Percentiles rank a stretch among this genome's conserved stretches.
Conservation (phyloP, 2,797 vertebrate species). For the Hippopotamyrus pictus region DNA sequence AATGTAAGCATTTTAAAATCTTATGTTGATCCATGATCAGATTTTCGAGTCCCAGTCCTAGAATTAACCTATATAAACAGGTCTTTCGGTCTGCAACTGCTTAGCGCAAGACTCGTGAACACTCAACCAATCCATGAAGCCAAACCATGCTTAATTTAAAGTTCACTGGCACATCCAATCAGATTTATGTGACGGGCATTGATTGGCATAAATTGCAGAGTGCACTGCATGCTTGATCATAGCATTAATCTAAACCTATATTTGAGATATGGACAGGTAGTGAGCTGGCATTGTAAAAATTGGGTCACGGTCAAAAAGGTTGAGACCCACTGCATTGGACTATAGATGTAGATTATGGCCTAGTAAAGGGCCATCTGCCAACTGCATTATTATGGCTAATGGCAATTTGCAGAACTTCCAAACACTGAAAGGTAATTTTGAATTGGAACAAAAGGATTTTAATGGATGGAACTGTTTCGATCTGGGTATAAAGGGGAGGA, state of each 20-base stretch:
- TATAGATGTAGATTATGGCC: neutral
- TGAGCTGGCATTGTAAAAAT: neutral
- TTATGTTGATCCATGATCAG: neutral
- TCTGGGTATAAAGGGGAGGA: neutral
- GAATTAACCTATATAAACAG: neutral
- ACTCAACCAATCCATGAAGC: neutral
- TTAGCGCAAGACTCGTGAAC: neutral
- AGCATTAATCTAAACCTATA: neutral
- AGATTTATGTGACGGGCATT: neutral
- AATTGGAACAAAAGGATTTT: neutral
- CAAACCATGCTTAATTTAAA: neutral
- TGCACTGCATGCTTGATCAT: neutral
- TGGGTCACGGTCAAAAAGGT: neutral
- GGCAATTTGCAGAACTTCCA: neutral
- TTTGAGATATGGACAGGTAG: neutral
- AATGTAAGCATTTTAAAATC: neutral
- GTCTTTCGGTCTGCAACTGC: neutral
- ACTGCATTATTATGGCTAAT: neutral
- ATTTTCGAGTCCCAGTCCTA: neutral
- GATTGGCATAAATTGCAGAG: neutral
- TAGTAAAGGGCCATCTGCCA: neutral
- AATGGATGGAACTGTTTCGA: neutral
- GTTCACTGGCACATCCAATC: neutral
- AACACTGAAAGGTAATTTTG: neutral
- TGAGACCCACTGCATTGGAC: neutral